Base-by-base conservation (phyloP, 2,888 invertebrate genomes). In the Rugalucina vietnamica region DNA sequence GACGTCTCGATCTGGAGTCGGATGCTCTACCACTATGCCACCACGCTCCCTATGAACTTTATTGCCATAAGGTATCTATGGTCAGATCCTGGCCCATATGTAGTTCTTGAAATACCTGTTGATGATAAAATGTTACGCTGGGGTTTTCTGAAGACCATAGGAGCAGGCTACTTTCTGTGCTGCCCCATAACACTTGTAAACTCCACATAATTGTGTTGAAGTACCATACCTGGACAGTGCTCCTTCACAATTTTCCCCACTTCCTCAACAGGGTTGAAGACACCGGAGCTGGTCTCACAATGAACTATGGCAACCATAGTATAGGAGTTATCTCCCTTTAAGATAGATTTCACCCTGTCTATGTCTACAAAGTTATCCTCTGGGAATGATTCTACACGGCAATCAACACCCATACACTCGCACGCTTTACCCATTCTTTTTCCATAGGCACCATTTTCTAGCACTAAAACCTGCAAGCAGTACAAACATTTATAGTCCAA, bases 261-360 rank as follows among this genome's bases (percentile, higher is more conserved):
- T 70, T 93, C 91, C 65, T 91, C 91, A 5, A 95, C 94, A 4
- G 95, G 95, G 88, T 95, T 96, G 54, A 95, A 86, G 14, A 95
- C 93, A 3, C 95, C 96, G 34, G 94, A 95, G 84, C 95, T 95
- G 3, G 95, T 96, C 87, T 96, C 95, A 90, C 95, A 95, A 86
- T 96, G 96, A 21, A 95, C 95, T 12, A 95, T 90, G 18, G 94
- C 92, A 27, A 95, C 95, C n/a, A 93, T 86, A 12, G 93, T 94
- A 90, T 93, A 95, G 4, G 90, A 84, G 29, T 85, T 91, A n/a
- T 93, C 91, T 39, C 73, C 81, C 74, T 89, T 88, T 37, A 94
- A 80, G 36, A 93, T 86, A 32, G 91, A 87, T 65, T 92, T 90
- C 21, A 94, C 91, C 8, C 81, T 76, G 4, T 87, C 80, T 32